A percentile compares a stretch with the other conserved stretches of the same genome.
phyloP scores from a whole-genome alignment of 2,888 invertebrate species.

The Dasypogon diadema region DNA sequence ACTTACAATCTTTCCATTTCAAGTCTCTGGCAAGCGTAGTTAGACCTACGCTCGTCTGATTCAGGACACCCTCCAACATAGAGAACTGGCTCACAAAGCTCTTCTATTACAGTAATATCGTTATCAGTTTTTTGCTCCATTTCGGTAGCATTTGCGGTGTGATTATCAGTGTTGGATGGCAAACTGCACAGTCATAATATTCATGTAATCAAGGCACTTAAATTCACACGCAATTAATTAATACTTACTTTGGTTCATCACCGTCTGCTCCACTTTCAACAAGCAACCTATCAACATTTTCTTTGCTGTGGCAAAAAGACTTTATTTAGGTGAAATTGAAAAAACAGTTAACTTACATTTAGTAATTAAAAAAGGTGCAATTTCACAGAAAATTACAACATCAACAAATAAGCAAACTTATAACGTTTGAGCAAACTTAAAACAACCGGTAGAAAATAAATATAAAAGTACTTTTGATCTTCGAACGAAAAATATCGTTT shows the following conservation, averaged over 20 bases:
- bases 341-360: no score
- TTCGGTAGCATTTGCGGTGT: background rate
- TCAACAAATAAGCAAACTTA: background rate
- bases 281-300: background rate
- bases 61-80: conserved; percentile 31
- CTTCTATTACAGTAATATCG: conserved; percentile 32
- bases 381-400: background rate
- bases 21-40: conserved; percentile 56
- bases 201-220: no score
- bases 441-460: conserved; percentile 20
- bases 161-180: background rate
- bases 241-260: background rate
- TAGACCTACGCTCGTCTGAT: conserved; percentile 51
- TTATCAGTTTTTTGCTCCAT: background rate
- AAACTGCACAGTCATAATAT: no score
- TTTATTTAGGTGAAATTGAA: conserved; percentile 5
- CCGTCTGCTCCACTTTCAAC: background rate
- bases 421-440: background rate
- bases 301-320: background rate
- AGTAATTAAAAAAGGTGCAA: background rate
- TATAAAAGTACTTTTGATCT: conserved; percentile 54
- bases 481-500: conserved; percentile 52
- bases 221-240: no score
- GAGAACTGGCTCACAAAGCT: conserved; percentile 14
- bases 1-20: conserved; percentile 62